These are phyloP conservation scores for Aquatica leii DNA, from an alignment of 2,888 invertebrate species.

Conservation along the genomic window DNA sequence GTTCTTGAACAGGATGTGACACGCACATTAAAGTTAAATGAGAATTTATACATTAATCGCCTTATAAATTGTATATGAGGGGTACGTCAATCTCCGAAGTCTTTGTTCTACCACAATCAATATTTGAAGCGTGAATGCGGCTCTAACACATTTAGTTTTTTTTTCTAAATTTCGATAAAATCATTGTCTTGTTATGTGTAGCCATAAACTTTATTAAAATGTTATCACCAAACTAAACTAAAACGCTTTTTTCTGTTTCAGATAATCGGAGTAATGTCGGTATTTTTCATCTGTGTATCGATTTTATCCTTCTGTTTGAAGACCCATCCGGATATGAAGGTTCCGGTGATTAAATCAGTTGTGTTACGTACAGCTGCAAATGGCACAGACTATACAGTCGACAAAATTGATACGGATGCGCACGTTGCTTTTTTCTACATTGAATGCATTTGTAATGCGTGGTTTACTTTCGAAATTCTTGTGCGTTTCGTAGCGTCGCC, in stretches of 20 bases:
- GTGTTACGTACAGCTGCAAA: slow-evolving; percentile 80
- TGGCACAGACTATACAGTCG: slow-evolving; percentile 82
- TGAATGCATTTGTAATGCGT: slow-evolving; percentile 98
- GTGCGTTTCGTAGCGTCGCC: slow-evolving; percentile 86
- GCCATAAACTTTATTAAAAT: background rate
- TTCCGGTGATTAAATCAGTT: slow-evolving; percentile 85
- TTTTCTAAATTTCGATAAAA: background rate
- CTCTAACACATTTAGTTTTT: background rate
- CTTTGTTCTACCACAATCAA: too few relatives aligned
- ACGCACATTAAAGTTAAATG: too few relatives aligned
- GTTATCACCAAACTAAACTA: background rate
- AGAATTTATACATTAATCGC: too few relatives aligned
- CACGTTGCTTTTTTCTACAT: slow-evolving; percentile 98
- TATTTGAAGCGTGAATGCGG: too few relatives aligned
- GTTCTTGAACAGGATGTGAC: too few relatives aligned
- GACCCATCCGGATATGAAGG: slow-evolving; percentile 98
- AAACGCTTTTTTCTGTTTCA: slow-evolving; percentile 64
- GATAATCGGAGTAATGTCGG: slow-evolving; percentile 97
- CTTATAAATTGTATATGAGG: too few relatives aligned
- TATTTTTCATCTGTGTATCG: slow-evolving; percentile 99
- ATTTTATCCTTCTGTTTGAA: slow-evolving; percentile 99
- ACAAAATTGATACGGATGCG: slow-evolving; percentile 92
- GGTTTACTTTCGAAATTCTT: slow-evolving; percentile 98
- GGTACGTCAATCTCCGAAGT: too few relatives aligned
- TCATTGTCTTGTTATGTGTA: background rate